Conservation (phyloP, 2,113 vertebrate genomes). For the Dendropsophus ebraccatus region DNA sequence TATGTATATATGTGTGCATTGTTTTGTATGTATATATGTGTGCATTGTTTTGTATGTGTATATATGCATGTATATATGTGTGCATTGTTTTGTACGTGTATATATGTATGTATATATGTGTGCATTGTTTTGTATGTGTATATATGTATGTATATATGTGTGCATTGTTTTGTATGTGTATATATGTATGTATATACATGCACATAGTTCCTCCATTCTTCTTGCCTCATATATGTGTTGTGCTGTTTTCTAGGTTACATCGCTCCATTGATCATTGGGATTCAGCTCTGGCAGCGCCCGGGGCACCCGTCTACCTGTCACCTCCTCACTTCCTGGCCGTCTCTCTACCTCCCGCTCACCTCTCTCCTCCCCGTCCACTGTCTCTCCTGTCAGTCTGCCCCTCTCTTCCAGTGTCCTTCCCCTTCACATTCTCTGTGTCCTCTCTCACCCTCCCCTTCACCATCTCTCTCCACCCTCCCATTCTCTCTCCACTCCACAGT, state of each 20-base stretch:
- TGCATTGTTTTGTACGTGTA: neutral
- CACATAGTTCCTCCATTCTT: neutral
- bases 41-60: neutral
- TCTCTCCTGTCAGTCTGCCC: neutral
- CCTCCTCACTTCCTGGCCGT: neutral
- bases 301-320: neutral
- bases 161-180: neutral
- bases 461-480: neutral
- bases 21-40: neutral
- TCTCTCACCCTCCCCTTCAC: constrained; percentile 36
- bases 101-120: neutral
- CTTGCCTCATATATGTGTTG: neutral
- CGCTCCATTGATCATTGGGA: no score
- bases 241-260: neutral
- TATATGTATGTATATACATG: neutral
- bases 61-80: neutral
- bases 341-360: neutral
- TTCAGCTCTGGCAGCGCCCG: neutral
- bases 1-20: neutral
- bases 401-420: neutral
- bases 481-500: constrained; percentile 20
- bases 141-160: neutral
- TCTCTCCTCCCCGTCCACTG: constrained; percentile 22
- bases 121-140: neutral
- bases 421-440: constrained; percentile 52